A percentile compares a stretch with the other conserved stretches of the same genome.
These are phyloP conservation scores for Emydocephalus ijimae DNA, from an alignment of 2,113 vertebrate species.

Conservation along the genomic window DNA sequence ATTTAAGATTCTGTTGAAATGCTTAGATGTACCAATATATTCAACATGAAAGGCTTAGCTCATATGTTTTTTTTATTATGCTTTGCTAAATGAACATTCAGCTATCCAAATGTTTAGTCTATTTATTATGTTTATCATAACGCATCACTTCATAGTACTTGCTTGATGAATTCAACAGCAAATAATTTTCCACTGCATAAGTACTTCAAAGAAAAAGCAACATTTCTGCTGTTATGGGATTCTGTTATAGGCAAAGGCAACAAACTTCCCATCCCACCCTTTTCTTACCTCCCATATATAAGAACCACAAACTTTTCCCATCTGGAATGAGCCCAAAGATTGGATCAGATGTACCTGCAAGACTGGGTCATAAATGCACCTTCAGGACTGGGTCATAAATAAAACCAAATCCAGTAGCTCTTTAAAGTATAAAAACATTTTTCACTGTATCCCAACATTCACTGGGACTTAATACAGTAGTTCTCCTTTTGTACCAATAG, in stretches of 20 bases:
- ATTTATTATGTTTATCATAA: constrained; percentile 33
- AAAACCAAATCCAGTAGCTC: background rate
- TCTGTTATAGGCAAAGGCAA: background rate
- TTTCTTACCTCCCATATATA: background rate
- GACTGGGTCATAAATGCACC: background rate
- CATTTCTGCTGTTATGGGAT: background rate
- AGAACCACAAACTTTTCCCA: background rate
- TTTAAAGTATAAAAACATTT: background rate
- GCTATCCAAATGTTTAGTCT: background rate
- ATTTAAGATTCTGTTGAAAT: constrained; percentile 7
- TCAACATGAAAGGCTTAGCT: background rate
- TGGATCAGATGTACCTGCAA: background rate
- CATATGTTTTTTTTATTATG: constrained; percentile 6
- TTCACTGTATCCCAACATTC: background rate
- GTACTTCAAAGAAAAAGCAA: background rate
- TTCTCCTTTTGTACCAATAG: background rate
- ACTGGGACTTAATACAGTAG: background rate
- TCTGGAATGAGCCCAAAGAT: background rate
- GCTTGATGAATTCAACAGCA: constrained; percentile 1
- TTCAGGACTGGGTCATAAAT: background rate
- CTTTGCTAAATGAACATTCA: constrained; percentile 5
- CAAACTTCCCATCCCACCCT: background rate
- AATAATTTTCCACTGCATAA: constrained; percentile 39
- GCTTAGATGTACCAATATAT: background rate
- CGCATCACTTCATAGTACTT: constrained; percentile 7